These are phyloP conservation scores for Tortricodes alternella DNA, from an alignment of 2,888 invertebrate species.

Conservation along the genomic window DNA sequence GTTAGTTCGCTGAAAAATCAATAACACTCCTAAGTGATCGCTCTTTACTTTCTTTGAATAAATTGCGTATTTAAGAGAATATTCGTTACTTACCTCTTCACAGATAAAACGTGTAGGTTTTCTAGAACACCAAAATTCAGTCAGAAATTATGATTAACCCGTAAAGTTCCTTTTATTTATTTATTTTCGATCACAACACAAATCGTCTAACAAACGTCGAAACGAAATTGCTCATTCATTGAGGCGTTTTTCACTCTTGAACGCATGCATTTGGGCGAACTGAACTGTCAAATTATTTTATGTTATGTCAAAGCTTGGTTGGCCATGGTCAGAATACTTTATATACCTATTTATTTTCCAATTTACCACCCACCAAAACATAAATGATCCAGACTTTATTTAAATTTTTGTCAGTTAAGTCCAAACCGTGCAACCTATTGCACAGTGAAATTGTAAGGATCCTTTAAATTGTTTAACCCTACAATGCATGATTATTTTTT, in stretches of 20 bases:
- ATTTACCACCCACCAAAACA: too few relatives aligned
- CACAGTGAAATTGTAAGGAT: too few relatives aligned
- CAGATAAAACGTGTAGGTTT: conserved; percentile 34
- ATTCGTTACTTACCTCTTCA: conserved; percentile 51
- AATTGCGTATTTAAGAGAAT: conserved; percentile 34
- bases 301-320: too few relatives aligned
- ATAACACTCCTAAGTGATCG: conserved; percentile 43
- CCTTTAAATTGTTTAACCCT: too few relatives aligned
- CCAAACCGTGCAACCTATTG: too few relatives aligned
- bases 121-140: conserved; percentile 36
- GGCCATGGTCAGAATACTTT: too few relatives aligned
- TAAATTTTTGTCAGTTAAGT: too few relatives aligned
- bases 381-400: too few relatives aligned
- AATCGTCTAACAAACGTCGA: conserved; percentile 46
- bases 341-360: too few relatives aligned
- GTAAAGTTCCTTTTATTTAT: conserved; percentile 54
- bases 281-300: conserved; percentile 18
- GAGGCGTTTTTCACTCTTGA: conserved; percentile 23
- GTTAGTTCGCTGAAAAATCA: conserved; percentile 47
- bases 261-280: neutral
- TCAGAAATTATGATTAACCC: conserved; percentile 39
- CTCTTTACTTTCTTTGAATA: conserved; percentile 38
- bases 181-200: conserved; percentile 48
- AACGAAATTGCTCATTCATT: conserved; percentile 23
- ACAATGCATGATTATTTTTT: too few relatives aligned